Evolutionary conservation across 1,140 invertebrate genomes (phyloP), one percentile per base, ranked within the genome.

Genomic region (Helicoverpa zea): DNA sequence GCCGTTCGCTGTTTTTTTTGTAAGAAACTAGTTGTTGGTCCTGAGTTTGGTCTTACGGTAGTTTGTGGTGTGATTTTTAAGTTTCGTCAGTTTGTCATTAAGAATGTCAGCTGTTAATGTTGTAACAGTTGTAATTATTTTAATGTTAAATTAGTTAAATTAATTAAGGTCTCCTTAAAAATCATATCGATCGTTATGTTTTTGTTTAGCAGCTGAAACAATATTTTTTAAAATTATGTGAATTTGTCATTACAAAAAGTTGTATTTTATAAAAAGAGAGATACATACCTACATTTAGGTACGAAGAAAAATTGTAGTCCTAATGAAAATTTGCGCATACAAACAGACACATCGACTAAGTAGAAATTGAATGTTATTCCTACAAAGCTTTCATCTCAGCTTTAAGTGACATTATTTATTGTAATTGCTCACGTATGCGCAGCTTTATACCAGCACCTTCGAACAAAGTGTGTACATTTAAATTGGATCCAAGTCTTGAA

Each of bases 1-100:
- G 76, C 14, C 3, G 73, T 54, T 80, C 63, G n/a, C 43, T 47
- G 30, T 75, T 75, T 68, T 81, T 23, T 81, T 77, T 77, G 66
- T 77, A 54, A 52, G 29, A 76, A 23, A 76, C 74, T 76, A 76
- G 61, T 77, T 77, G 47, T 5, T 51, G 9, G 14, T 47, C 63
- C 29, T 66, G 23, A 54, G 49, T 77, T 49, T 43, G 35, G 35
- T 43, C 61, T 49, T 66, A 77, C 75, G 75, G 61, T 64, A 66
- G 52, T 77, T 54, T 43, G 23, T 30, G 11, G 13, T 35, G 52
- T 14, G 49, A 5, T 51, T 52, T 61, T 49, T 74, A 5, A 23
- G 59, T 13, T 47, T 58, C 16, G n/a, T n/a, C n/a, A n/a, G 2
- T 72, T 29, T 47, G 72, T 35, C 35, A 2, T 35, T 35, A 10